phyloP scores from a whole-genome alignment of 53 echinoderm and acorn worm species.

The Zoroaster sp. region DNA sequence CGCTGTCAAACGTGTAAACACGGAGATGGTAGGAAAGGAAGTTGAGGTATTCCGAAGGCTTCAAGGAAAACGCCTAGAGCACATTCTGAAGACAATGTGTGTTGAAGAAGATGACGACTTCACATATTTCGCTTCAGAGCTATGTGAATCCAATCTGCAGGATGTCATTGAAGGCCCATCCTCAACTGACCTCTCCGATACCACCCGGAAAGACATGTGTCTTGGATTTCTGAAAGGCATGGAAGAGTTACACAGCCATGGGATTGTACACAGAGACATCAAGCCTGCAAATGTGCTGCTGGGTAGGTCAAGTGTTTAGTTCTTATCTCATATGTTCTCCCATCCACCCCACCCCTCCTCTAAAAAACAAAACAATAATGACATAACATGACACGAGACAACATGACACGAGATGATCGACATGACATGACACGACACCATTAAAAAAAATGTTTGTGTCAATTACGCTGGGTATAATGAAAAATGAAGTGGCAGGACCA shows the following conservation, averaged over 20 bases:
- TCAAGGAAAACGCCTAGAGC: neutral
- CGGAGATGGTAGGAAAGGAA: neutral
- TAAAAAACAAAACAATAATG: neutral
- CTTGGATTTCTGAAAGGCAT: slow-evolving; percentile 5
- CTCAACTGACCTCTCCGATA: neutral
- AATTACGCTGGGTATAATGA: too few relatives aligned
- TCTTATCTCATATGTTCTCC: neutral
- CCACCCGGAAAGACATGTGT: neutral
- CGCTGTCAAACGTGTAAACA: neutral
- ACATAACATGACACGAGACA: too few relatives aligned
- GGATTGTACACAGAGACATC: slow-evolving; percentile 5
- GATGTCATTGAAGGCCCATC: neutral
- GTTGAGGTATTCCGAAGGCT: neutral
- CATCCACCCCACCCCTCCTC: neutral
- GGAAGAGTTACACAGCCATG: neutral
- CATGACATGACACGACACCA: too few relatives aligned
- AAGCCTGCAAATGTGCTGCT: slow-evolving; percentile 5
- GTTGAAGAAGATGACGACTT: slow-evolving; percentile 1
- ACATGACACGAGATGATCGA: too few relatives aligned
- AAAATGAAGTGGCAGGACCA: too few relatives aligned
- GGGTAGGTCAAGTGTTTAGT: neutral
- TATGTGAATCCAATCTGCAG: neutral
- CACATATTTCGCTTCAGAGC: neutral
- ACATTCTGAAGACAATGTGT: neutral
- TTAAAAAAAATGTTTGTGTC: too few relatives aligned